Base-by-base conservation (phyloP, 1,140 invertebrate species). In the Procambarus virginalis region DNA sequence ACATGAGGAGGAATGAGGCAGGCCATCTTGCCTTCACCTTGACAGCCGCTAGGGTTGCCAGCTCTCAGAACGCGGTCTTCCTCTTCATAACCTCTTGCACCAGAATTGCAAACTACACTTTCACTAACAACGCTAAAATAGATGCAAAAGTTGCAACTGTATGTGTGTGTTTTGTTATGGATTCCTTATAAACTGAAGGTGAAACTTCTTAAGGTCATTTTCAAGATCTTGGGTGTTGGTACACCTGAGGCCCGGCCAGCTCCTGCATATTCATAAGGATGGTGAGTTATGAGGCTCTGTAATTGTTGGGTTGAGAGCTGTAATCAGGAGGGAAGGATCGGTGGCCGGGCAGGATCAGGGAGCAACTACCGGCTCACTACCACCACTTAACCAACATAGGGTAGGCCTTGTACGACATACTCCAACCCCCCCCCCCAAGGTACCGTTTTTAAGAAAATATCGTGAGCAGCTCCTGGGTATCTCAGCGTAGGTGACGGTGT, bases 311-410 rank as follows among this genome's bases (percentile, higher is more conserved):
- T 34, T 22, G n/a, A 34, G n/a, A 34, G 68, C n/a, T 73, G 68
- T 73, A 73, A 73, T 73, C 68, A 73, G 68, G 68, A 73, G n/a
- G 22, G 68, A 73, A 73, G n/a, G 68, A 34, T 45, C 5, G 34
- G 34, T 0, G 68, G n/a, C 4, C 5, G n/a, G n/a, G n/a, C 22
- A 3, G n/a, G n/a, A 73, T 73, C 68, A 73, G 68, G 68, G 68
- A 73, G 68, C 68, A 34, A 22, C 68, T 73, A 73, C 68, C 68
- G 68, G 34, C 68, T 34, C 68, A 73, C 68, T 73, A 73, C 68
- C 68, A 73, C n/a, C 20, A 73, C 68, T 73, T 70, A 70, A 10
- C 10, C n/a, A 34, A 73, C 68, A 73, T 22, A 34, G 2, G 4
- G 6, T 22, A 22, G 22, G 22, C 4, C 68, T 73, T 73, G 68